Conservation (phyloP, 2,797 vertebrate species). For the Petrocephalus sullivani region DNA sequence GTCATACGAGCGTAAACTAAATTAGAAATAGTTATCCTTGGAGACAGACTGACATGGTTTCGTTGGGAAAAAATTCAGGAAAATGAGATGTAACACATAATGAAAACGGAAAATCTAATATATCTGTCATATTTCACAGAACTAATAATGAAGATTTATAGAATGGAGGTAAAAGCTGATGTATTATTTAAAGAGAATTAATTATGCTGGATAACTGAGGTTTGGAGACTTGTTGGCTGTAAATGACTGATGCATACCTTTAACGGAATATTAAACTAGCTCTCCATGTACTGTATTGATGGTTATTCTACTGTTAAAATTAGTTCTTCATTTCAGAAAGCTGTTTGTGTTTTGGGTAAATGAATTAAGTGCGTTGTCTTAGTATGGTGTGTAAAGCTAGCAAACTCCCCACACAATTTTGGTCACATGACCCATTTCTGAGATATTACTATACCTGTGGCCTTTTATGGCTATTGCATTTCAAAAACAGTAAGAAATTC, state of each 20-base stretch:
- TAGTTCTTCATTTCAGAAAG: background rate
- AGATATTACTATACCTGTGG: background rate
- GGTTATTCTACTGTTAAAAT: background rate
- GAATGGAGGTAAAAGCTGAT: background rate
- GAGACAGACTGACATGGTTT: background rate
- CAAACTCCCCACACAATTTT: background rate
- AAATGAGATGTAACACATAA: background rate
- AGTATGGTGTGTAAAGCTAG: background rate
- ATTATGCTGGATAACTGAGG: background rate
- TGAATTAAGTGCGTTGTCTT: background rate
- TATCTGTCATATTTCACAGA: background rate
- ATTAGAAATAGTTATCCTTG: background rate
- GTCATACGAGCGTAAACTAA: background rate
- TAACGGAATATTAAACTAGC: background rate
- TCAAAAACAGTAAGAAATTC: background rate
- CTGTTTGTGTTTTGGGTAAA: background rate
- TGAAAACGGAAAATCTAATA: background rate
- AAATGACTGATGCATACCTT: background rate
- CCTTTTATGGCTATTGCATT: background rate
- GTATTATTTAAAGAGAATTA: background rate
- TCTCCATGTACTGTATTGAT: background rate
- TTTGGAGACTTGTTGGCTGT: background rate
- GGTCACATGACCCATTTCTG: background rate
- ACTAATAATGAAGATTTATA: background rate
- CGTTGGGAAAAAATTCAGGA: background rate